Conservation (phyloP, 92 coral and sea anemone genomes). For the Anthopleura xanthogrammica region DNA sequence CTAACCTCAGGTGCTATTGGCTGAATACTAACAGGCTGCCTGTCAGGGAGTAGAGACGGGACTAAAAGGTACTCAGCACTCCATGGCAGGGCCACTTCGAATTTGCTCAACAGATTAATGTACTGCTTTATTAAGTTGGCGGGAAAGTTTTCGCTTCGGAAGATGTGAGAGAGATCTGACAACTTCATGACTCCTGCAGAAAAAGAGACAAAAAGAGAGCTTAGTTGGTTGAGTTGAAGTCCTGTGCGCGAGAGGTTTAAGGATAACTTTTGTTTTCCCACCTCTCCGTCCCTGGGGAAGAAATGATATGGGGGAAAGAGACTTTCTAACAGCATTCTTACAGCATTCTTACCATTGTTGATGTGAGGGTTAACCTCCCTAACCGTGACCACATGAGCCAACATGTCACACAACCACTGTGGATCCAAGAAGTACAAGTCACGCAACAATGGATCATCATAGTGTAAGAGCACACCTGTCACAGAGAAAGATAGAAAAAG, state of each 20-base stretch:
- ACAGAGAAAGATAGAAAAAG: not conserved
- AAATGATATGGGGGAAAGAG: not conserved
- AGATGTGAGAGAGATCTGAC: slow-evolving; percentile 93
- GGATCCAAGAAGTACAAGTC: slow-evolving; percentile 95
- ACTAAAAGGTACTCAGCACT: slow-evolving; percentile 90
- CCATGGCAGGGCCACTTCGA: slow-evolving; percentile 95
- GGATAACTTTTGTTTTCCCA: not conserved
- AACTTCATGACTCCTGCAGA: slow-evolving; percentile 87
- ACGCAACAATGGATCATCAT: slow-evolving; percentile 91
- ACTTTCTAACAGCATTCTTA: not conserved
- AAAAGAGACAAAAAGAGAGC: not conserved
- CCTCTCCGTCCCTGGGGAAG: not conserved
- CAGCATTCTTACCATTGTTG: slow-evolving; percentile 73
- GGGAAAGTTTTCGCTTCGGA: slow-evolving; percentile 97
- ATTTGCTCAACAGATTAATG: slow-evolving; percentile 91
- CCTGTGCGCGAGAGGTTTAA: not conserved
- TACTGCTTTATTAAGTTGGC: slow-evolving; percentile 90
- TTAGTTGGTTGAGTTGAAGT: not conserved
- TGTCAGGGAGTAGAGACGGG: slow-evolving; percentile 96
- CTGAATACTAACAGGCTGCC: slow-evolving; percentile 78
- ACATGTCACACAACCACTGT: slow-evolving; percentile 99
- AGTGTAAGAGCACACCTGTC: slow-evolving; percentile 87
- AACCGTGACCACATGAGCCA: slow-evolving; percentile 97
- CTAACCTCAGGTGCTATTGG: slow-evolving; percentile 88
- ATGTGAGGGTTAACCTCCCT: slow-evolving; percentile 97